Percentiles rank a stretch among this genome's conserved stretches.
These are phyloP conservation scores for Pogonognathellus flavescens DNA, from an alignment of 1,140 invertebrate genomes.

Conservation along the genomic window DNA sequence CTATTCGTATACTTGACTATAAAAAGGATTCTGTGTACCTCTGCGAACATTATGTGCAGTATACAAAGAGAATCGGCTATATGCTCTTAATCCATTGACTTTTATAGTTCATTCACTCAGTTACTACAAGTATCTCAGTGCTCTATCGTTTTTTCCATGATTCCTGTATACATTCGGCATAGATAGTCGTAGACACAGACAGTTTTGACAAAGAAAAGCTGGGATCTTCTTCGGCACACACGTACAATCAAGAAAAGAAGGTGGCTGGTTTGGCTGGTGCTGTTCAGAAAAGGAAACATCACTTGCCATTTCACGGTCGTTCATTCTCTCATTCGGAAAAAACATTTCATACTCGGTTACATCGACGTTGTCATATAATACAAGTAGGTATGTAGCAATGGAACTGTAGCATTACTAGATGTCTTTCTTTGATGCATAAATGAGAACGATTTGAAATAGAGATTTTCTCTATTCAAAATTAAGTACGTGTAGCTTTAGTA, in stretches of 20 bases:
- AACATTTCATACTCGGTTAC: conserved; percentile 44
- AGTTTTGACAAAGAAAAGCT: background rate
- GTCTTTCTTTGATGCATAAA: too few species aligned
- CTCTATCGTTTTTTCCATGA: background rate
- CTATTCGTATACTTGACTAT: too few species aligned
- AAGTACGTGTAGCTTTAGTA: too few species aligned
- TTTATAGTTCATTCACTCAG: conserved; percentile 19
- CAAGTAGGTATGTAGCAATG: too few species aligned
- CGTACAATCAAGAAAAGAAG: background rate
- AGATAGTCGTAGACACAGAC: background rate
- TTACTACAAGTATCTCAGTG: background rate
- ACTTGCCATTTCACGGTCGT: conserved; percentile 46
- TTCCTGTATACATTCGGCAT: background rate
- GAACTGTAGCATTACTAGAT: too few species aligned
- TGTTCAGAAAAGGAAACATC: conserved; percentile 37
- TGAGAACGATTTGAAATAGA: background rate
- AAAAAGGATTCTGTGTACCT: too few species aligned
- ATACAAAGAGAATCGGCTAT: too few species aligned
- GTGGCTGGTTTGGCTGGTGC: background rate
- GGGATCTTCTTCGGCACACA: background rate
- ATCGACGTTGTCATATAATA: conserved; percentile 18
- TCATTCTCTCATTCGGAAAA: conserved; percentile 26
- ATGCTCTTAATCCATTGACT: conserved; percentile 24
- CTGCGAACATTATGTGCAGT: too few species aligned
- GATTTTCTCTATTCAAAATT: conserved; percentile 9